Conservation (phyloP, 1,140 invertebrate genomes). For the Heterodera carotae region DNA sequence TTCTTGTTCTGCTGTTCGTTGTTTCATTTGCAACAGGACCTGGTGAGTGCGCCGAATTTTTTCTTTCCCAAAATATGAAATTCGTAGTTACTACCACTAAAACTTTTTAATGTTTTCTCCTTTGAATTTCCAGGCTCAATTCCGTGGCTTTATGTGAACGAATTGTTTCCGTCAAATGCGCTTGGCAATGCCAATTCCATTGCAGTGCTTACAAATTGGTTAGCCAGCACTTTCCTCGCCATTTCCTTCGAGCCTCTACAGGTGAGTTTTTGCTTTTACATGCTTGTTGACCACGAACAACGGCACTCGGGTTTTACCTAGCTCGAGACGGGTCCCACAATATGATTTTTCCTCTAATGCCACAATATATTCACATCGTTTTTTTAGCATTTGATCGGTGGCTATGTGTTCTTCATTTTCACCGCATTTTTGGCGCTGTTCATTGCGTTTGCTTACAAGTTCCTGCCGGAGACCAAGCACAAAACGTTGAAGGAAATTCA, state of each 20-base stretch:
- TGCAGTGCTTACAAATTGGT: slow-evolving; percentile 95
- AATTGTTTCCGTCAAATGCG: slow-evolving; percentile 94
- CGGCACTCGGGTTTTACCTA: too few relatives aligned
- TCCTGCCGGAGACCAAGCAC: slow-evolving; percentile 71
- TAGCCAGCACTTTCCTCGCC: slow-evolving; percentile 93
- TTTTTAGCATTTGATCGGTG: slow-evolving; percentile 63
- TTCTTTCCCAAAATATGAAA: not conserved
- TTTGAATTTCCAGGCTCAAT: slow-evolving; percentile 74
- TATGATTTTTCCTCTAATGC: not conserved
- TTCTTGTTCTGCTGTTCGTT: slow-evolving; percentile 65
- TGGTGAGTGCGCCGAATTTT: slow-evolving; percentile 35
- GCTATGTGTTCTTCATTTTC: slow-evolving; percentile 70
- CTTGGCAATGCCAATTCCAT: slow-evolving; percentile 95
- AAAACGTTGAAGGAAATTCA: slow-evolving; percentile 42
- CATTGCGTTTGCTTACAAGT: slow-evolving; percentile 69
- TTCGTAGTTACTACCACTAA: not conserved
- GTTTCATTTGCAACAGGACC: slow-evolving; percentile 57
- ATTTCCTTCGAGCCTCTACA: slow-evolving; percentile 77
- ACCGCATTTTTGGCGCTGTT: slow-evolving; percentile 67
- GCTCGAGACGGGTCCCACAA: too few relatives aligned
- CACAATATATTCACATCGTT: not conserved
- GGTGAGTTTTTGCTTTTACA: slow-evolving; percentile 39
- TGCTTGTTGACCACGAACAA: too few relatives aligned
- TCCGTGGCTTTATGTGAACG: slow-evolving; percentile 90
- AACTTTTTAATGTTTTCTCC: slow-evolving; percentile 8